phyloP scores from a whole-genome alignment of 2,888 invertebrate genomes.

The Linnaemya tessellans region DNA sequence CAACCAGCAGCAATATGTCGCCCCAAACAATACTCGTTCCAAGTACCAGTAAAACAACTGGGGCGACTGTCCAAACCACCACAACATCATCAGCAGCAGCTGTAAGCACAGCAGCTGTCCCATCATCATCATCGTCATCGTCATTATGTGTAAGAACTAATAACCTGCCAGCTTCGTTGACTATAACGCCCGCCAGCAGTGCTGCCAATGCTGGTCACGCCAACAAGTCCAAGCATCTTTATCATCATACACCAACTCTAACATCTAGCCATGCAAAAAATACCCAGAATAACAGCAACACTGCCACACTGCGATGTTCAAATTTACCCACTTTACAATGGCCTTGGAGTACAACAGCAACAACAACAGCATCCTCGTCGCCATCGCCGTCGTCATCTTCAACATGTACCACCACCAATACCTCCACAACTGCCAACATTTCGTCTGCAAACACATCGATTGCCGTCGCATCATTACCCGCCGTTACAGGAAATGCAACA shows the following conservation, averaged over 20 bases:
- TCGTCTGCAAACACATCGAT: slow-evolving; percentile 63
- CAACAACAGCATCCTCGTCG: slow-evolving; percentile 70
- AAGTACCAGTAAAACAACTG: slow-evolving; percentile 70
- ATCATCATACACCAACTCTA: slow-evolving; percentile 26
- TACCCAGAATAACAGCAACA: slow-evolving; percentile 60
- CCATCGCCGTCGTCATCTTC: slow-evolving; percentile 60
- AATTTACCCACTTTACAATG: slow-evolving; percentile 79
- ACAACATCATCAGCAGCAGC: slow-evolving; percentile 71
- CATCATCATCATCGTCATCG: slow-evolving; percentile 46
- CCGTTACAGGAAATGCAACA: slow-evolving; percentile 31
- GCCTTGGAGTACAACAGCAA: slow-evolving; percentile 80
- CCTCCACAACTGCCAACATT: slow-evolving; percentile 72
- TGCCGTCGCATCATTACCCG: slow-evolving; percentile 46
- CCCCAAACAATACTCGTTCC: slow-evolving; percentile 81
- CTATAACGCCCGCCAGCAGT: slow-evolving; percentile 71
- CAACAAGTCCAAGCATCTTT: slow-evolving; percentile 46
- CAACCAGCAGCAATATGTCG: slow-evolving; percentile 77
- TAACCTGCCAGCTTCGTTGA: slow-evolving; percentile 69
- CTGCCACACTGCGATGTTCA: slow-evolving; percentile 73
- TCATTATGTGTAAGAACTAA: slow-evolving; percentile 66
- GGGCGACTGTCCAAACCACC: slow-evolving; percentile 78
- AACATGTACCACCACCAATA: slow-evolving; percentile 39
- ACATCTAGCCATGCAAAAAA: slow-evolving; percentile 72
- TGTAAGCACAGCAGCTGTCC: slow-evolving; percentile 27
- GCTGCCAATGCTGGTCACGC: slow-evolving; percentile 64